Evolutionary conservation across 2,113 vertebrate genomes (phyloP).

Genomic region (Dipodomys merriami): DNA sequence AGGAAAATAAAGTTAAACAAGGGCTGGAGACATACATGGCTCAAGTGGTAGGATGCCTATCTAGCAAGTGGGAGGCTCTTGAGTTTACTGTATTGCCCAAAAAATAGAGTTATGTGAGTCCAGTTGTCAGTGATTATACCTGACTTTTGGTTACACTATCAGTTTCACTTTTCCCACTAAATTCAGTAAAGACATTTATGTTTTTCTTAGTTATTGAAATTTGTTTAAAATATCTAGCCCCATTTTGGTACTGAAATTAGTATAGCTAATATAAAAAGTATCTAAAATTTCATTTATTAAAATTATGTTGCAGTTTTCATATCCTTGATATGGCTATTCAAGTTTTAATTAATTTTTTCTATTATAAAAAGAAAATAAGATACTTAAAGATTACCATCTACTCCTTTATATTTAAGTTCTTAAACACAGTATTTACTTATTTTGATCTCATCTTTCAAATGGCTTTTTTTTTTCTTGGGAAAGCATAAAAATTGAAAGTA

Average conservation of each 20-base stretch:
- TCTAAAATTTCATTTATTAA: background rate
- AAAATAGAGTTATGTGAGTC: too few relatives aligned
- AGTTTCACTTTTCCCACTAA: conserved; percentile 1
- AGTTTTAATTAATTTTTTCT: background rate
- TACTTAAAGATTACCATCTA: too few relatives aligned
- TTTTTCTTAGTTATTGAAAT: conserved; percentile 7
- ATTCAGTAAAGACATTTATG: conserved; percentile 6
- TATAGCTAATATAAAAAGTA: background rate
- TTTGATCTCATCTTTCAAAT: background rate
- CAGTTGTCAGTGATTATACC: background rate
- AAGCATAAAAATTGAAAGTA: conserved; percentile 25
- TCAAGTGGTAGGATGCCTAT: too few relatives aligned
- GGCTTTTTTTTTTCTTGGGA: conserved; percentile 33
- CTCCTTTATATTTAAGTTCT: background rate
- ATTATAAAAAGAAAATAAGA: too few relatives aligned
- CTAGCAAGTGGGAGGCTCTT: too few relatives aligned
- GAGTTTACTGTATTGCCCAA: too few relatives aligned
- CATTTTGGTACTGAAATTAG: conserved; percentile 27
- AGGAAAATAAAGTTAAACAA: too few relatives aligned
- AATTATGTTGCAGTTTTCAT: background rate
- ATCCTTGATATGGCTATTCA: conserved; percentile 11
- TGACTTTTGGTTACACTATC: conserved; percentile 29
- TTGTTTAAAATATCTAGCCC: background rate
- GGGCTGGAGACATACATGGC: too few relatives aligned
- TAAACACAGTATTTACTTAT: conserved; percentile 5